phyloP scores from a whole-genome alignment of 2,113 vertebrate genomes.

The Eira barbara region DNA sequence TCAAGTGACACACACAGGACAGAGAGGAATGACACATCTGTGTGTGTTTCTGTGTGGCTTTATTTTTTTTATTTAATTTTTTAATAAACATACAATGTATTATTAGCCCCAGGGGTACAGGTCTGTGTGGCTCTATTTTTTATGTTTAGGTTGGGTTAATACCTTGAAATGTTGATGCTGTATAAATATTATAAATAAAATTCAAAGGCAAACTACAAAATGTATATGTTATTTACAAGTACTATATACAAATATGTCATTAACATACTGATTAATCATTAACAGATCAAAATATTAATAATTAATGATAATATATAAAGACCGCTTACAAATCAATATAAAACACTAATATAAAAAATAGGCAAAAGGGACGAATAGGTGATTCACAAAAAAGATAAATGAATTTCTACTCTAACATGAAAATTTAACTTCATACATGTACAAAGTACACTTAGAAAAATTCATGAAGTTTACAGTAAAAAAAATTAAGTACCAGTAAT shows the following conservation, averaged over 20 bases:
- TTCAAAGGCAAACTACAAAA: slow-evolving; percentile 7
- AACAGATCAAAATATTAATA: background rate
- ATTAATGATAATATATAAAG: background rate
- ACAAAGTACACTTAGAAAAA: background rate
- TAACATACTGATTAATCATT: background rate
- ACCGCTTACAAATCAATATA: background rate
- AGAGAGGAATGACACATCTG: background rate
- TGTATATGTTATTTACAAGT: background rate
- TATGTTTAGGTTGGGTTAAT: background rate
- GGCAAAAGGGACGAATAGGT: background rate
- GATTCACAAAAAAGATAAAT: background rate
- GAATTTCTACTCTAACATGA: background rate
- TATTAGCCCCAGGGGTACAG: too few relatives aligned
- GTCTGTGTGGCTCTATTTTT: background rate
- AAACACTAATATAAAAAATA: background rate
- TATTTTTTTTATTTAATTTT: too few relatives aligned
- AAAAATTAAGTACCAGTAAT: background rate
- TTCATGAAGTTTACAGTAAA: background rate
- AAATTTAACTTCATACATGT: background rate
- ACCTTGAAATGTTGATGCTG: background rate
- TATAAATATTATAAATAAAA: slow-evolving; percentile 3
- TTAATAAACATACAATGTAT: too few relatives aligned
- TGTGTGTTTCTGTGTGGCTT: background rate
- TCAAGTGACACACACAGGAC: background rate
- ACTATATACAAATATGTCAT: background rate